Conservation (phyloP, 2,113 vertebrate species). For the Aythya baeri region DNA sequence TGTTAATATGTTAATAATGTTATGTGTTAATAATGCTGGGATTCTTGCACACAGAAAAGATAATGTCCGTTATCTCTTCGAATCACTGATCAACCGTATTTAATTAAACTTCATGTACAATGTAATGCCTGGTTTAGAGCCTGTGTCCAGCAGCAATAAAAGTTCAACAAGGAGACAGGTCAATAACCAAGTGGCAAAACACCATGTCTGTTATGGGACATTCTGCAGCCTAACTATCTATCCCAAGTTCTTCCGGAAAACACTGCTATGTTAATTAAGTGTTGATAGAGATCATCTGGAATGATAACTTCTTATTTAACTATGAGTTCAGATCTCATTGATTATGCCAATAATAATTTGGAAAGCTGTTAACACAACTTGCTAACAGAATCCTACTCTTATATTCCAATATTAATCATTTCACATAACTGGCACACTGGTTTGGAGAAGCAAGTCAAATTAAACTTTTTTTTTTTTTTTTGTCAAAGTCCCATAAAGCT, state of each 20-base stretch:
- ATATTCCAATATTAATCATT: conserved; percentile 7
- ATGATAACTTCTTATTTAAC: background rate
- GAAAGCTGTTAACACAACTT: conserved; percentile 23
- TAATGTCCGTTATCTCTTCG: background rate
- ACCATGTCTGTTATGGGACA: background rate
- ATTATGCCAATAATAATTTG: background rate
- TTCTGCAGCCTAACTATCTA: background rate
- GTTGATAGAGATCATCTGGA: background rate
- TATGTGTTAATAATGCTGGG: background rate
- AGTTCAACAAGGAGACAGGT: background rate
- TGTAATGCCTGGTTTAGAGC: background rate
- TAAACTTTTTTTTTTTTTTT: background rate
- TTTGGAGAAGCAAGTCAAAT: background rate
- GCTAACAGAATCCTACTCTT: conserved; percentile 21
- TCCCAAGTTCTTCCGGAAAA: background rate
- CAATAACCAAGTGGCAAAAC: background rate
- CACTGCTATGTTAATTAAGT: background rate
- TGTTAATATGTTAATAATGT: too few species aligned
- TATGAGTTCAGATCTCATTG: background rate
- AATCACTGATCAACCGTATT: background rate
- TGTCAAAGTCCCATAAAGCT: conserved; percentile 52
- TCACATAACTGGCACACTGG: background rate
- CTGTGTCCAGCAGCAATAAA: background rate
- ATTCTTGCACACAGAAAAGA: background rate
- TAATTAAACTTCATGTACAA: background rate